These are phyloP conservation scores for Rhinoderma darwinii DNA, from an alignment of 2,113 vertebrate species.

Conservation along the genomic window DNA sequence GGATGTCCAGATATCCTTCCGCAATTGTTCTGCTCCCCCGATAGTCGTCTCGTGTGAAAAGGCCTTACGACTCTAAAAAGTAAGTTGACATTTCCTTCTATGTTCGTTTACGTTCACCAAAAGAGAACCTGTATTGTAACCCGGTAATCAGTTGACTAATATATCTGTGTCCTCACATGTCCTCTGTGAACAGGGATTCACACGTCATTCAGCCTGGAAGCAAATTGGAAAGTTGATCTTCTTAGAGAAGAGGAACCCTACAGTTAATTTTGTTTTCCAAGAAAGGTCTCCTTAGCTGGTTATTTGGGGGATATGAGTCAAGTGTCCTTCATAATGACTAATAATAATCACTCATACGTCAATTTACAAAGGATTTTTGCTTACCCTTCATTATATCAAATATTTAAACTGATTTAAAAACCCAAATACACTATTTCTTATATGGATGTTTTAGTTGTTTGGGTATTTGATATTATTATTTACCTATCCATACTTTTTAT, in stretches of 20 bases:
- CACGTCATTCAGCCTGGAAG: neutral
- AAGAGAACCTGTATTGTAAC: neutral
- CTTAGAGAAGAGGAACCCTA: neutral
- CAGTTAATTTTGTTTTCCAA: slow-evolving; percentile 15
- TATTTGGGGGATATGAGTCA: neutral
- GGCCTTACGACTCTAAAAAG: too few relatives aligned
- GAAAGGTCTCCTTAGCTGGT: neutral
- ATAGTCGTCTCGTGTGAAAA: too few relatives aligned
- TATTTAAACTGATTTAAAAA: too few relatives aligned
- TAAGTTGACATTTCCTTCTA: too few relatives aligned
- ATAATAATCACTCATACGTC: neutral
- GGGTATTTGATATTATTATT: too few relatives aligned
- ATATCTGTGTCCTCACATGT: neutral
- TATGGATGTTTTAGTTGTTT: too few relatives aligned
- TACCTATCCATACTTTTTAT: too few relatives aligned
- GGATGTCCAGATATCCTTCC: too few relatives aligned
- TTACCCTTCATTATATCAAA: neutral
- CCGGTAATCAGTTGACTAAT: neutral
- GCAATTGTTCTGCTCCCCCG: too few relatives aligned
- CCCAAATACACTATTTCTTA: neutral
- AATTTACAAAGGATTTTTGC: too few relatives aligned
- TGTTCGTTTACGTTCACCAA: neutral
- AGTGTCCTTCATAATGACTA: neutral
- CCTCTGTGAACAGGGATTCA: neutral
- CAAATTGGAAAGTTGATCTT: slow-evolving; percentile 1